Evolutionary conservation across 2,888 invertebrate species (phyloP).

Genomic region (Epistrophella euchroma): DNA sequence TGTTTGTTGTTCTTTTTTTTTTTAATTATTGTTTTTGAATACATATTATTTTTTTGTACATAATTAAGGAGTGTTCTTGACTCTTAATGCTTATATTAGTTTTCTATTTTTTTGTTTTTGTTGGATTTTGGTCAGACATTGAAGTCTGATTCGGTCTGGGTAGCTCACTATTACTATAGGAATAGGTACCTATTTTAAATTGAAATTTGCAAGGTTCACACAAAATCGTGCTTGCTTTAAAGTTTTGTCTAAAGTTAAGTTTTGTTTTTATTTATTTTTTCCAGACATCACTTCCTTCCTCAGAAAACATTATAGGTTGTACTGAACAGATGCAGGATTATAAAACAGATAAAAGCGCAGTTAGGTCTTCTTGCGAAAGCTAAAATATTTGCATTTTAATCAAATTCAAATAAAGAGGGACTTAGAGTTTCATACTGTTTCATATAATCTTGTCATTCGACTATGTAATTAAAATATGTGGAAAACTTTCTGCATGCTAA

Average conservation of each 20-base stretch:
- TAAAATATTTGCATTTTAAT: too few species aligned
- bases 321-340: too few species aligned
- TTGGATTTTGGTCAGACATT: conserved; percentile 32
- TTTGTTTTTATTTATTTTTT: neutral
- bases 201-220: neutral
- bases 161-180: neutral
- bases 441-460: too few species aligned
- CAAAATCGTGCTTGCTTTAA: conserved; percentile 10
- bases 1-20: conserved; percentile 28
- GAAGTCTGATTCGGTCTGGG: conserved; percentile 12
- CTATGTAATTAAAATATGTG: too few species aligned
- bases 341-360: too few species aligned
- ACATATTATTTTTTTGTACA: conserved; percentile 43
- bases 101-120: conserved; percentile 11
- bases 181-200: neutral
- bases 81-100: conserved; percentile 32
- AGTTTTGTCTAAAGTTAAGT: neutral
- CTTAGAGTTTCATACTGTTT: too few species aligned
- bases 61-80: conserved; percentile 54
- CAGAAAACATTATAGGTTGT: neutral
- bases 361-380: too few species aligned
- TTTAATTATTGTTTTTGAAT: conserved; percentile 51
- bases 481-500: too few species aligned
- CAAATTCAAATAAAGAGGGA: too few species aligned
- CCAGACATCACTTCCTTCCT: conserved; percentile 42